These are phyloP conservation scores for Catharus fuscescens DNA, from an alignment of 2,113 vertebrate species.

Conservation along the genomic window DNA sequence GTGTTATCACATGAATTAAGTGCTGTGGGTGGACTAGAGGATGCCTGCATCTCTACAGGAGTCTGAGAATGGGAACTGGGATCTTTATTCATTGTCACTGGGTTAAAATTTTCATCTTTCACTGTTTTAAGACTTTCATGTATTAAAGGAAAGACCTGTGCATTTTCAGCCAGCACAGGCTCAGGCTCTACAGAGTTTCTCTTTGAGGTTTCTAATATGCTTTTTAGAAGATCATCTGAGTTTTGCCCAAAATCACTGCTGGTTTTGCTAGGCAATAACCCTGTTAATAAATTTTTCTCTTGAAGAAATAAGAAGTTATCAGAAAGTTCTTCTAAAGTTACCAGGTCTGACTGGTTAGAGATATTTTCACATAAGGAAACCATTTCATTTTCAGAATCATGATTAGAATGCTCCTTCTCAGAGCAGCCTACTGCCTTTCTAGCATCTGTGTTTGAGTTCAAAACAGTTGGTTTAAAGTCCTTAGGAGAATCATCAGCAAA, in stretches of 20 bases:
- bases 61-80: slow-evolving; percentile 26
- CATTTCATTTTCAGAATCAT: slow-evolving; percentile 60
- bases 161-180: slow-evolving; percentile 26
- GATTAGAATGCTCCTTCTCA: slow-evolving; percentile 36
- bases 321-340: slow-evolving; percentile 81
- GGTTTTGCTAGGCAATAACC: slow-evolving; percentile 58
- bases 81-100: background rate
- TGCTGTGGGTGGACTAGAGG: slow-evolving; percentile 72
- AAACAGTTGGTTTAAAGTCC: slow-evolving; percentile 37
- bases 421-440: background rate
- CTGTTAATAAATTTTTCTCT: slow-evolving; percentile 85
- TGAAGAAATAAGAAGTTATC: slow-evolving; percentile 91
- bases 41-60: slow-evolving; percentile 66
- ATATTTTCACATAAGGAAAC: slow-evolving; percentile 47
- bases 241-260: slow-evolving; percentile 57
- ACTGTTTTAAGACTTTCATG: slow-evolving; percentile 37
- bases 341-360: slow-evolving; percentile 56
- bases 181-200: slow-evolving; percentile 67
- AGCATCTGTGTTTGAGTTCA: slow-evolving; percentile 21
- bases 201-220: slow-evolving; percentile 71
- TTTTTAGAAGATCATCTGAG: slow-evolving; percentile 69
- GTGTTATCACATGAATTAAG: slow-evolving; percentile 46
- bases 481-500: slow-evolving; percentile 76
- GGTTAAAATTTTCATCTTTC: slow-evolving; percentile 69
- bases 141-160: slow-evolving; percentile 53